A percentile compares a stretch with the other conserved stretches of the same genome.
phyloP scores from a whole-genome alignment of 2,888 invertebrate species.

The Ariolimax columbianus region DNA sequence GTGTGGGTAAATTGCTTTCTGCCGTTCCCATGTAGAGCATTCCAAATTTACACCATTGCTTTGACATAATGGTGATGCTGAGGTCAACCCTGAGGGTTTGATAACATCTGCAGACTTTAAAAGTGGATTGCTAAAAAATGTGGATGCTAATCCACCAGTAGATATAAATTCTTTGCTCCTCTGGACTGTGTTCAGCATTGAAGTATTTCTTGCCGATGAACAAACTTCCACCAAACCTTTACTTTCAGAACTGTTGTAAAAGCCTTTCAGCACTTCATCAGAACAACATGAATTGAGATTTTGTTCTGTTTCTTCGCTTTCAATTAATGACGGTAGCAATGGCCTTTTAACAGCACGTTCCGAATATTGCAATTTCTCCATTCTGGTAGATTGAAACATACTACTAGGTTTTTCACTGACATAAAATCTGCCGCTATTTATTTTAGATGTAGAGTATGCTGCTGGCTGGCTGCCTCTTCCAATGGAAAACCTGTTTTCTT shows the following conservation, averaged over 20 bases:
- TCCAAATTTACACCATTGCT: background rate
- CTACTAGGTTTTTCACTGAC: background rate
- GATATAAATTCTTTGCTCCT: no score
- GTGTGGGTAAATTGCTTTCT: background rate
- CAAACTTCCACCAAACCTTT: background rate
- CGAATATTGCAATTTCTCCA: background rate
- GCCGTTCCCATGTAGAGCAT: background rate
- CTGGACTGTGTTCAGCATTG: background rate
- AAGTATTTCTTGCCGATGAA: background rate
- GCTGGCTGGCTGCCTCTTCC: background rate
- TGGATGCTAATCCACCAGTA: no score
- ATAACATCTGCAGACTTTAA: background rate
- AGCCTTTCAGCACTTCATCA: background rate
- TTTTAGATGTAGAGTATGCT: conserved; percentile 13
- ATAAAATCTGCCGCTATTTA: background rate
- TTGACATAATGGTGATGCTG: background rate
- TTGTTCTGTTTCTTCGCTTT: background rate
- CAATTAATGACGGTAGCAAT: conserved; percentile 3
- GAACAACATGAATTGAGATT: background rate
- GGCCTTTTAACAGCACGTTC: background rate
- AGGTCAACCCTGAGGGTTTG: background rate
- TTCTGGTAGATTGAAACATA: background rate
- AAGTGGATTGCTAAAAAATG: background rate
- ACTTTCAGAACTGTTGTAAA: background rate
- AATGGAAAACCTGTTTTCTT: background rate